Evolutionary conservation across 2,888 invertebrate genomes (phyloP).

Genomic region (Odontothrips loti): DNA sequence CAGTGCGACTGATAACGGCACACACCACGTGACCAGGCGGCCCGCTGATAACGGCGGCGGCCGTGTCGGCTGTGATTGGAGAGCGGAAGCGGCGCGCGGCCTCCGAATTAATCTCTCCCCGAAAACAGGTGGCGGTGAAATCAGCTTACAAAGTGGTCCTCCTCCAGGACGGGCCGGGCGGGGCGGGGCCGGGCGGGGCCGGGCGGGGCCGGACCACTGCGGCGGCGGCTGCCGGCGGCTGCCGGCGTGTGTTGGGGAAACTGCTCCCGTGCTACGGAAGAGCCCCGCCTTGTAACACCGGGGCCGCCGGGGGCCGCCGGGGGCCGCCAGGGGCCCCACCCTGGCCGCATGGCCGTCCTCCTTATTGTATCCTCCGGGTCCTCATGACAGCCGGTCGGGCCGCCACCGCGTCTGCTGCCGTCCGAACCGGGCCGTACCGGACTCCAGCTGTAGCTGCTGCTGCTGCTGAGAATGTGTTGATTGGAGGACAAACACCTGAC

Average conservation of each 20-base stretch:
- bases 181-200: neutral
- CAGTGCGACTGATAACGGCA: neutral
- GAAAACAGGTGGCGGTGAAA: conserved; percentile 2
- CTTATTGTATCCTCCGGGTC: too few relatives aligned
- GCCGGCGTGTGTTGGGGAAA: neutral
- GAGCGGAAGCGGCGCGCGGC: neutral
- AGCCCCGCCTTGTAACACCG: neutral
- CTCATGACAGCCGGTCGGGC: too few relatives aligned
- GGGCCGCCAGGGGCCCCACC: too few relatives aligned
- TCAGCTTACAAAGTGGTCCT: conserved; percentile 12
- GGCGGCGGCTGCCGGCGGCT: too few relatives aligned
- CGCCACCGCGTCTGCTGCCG: too few relatives aligned
- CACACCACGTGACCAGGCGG: too few relatives aligned
- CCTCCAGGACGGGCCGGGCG: neutral
- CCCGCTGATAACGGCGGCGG: neutral
- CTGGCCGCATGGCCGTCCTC: too few relatives aligned
- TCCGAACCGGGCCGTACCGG: neutral
- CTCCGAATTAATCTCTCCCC: conserved; percentile 2
- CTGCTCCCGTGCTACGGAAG: conserved; percentile 16
- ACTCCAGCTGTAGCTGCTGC: neutral
- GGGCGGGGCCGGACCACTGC: neutral
- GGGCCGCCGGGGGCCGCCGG: too few relatives aligned
- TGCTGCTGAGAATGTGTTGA: conserved; percentile 20
- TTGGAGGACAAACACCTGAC: conserved; percentile 17
- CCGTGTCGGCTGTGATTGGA: neutral